Conservation (phyloP, 1,140 invertebrate species). For the Galleria mellonella region DNA sequence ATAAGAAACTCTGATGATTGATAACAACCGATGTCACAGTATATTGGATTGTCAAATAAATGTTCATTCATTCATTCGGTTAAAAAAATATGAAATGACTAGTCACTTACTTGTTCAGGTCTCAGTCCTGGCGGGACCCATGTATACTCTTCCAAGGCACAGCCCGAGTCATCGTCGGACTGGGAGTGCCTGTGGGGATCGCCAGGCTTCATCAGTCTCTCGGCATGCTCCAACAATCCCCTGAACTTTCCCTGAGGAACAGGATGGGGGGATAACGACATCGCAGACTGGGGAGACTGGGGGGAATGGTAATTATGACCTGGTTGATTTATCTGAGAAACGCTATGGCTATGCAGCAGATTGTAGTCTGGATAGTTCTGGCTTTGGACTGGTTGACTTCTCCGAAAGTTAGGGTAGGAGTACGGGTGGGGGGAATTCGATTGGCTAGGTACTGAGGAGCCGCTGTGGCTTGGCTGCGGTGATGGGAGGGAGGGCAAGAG, state of each 20-base stretch:
- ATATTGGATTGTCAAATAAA: too few species aligned
- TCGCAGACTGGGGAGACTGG: constrained; percentile 54
- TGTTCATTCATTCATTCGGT: too few species aligned
- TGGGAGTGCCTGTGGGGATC: constrained; percentile 92
- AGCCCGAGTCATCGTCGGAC: constrained; percentile 97
- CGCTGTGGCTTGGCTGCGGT: constrained; percentile 51
- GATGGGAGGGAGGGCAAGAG: constrained; percentile 30
- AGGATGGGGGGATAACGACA: constrained; percentile 65
- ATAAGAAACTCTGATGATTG: too few species aligned
- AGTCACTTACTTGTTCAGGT: constrained; percentile 95
- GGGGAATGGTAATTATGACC: constrained; percentile 49
- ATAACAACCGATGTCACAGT: too few species aligned
- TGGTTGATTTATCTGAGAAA: constrained; percentile 42
- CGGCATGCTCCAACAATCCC: constrained; percentile 68
- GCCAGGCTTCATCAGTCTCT: constrained; percentile 69
- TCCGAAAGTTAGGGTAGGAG: constrained; percentile 46
- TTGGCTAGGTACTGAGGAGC: constrained; percentile 49
- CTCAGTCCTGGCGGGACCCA: constrained; percentile 97
- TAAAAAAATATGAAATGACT: too few species aligned
- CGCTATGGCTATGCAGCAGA: constrained; percentile 38
- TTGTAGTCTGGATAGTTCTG: constrained; percentile 35
- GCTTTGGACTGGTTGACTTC: constrained; percentile 28
- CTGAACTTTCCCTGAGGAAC: constrained; percentile 66
- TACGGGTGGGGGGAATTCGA: constrained; percentile 53
- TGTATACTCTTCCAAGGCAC: constrained; percentile 97